Evolutionary conservation across 2,888 invertebrate genomes (phyloP).

Genomic region (Acrobasis repandana): DNA sequence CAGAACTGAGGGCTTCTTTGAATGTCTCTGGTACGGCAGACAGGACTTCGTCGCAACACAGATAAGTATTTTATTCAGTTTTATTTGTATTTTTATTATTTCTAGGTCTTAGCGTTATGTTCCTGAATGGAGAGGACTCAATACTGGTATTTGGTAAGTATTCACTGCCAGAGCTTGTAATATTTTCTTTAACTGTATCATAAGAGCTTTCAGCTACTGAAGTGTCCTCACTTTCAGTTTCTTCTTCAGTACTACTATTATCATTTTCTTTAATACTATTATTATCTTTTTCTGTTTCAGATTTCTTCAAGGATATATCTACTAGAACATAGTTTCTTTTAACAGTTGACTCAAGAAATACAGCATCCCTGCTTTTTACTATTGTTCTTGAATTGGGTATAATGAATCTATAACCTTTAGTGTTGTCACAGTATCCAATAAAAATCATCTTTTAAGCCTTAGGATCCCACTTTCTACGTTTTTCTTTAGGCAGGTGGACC

Average conservation of each 20-base stretch:
- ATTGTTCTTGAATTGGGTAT: constrained; percentile 3
- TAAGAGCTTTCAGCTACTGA: no score
- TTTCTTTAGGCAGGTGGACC: constrained; percentile 49
- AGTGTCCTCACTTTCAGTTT: neutral
- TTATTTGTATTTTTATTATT: neutral
- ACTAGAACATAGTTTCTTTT: constrained; percentile 1
- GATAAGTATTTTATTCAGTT: neutral
- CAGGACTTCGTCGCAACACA: neutral
- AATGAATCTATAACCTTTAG: constrained; percentile 20
- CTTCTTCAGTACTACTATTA: neutral
- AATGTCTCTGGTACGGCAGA: constrained; percentile 17
- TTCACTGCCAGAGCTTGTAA: neutral
- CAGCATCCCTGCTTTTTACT: constrained; percentile 18
- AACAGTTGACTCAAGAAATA: constrained; percentile 22
- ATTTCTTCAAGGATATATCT: neutral
- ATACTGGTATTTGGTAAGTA: neutral
- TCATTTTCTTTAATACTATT: neutral
- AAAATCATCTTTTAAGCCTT: constrained; percentile 35
- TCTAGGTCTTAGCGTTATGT: neutral
- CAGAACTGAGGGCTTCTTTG: constrained; percentile 24
- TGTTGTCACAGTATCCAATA: constrained; percentile 18
- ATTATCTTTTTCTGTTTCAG: neutral
- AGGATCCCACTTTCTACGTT: constrained; percentile 43
- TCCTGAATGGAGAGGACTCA: neutral
- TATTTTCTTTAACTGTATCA: neutral